Conservation (phyloP, 2,113 vertebrate genomes). For the Forbesichthys papilliferus region DNA sequence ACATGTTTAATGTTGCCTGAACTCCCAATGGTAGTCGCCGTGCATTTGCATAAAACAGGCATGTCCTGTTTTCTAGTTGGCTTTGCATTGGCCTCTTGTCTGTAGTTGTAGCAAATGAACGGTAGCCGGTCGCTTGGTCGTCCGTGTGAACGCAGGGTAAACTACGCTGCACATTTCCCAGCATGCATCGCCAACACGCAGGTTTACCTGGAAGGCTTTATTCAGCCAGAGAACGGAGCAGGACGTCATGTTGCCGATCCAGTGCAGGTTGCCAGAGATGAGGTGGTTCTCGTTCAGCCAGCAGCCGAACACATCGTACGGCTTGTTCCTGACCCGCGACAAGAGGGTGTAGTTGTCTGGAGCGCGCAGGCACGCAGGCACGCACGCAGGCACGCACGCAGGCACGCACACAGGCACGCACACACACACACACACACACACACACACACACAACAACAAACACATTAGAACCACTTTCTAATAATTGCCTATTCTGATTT, state of each 20-base stretch:
- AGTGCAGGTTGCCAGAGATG: conserved; percentile 95
- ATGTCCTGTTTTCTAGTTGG: too few relatives aligned
- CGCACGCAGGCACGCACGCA: background rate
- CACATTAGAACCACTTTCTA: background rate
- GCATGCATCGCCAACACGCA: too few relatives aligned
- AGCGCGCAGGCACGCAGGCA: background rate
- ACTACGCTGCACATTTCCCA: too few relatives aligned
- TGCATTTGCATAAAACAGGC: too few relatives aligned
- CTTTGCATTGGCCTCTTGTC: too few relatives aligned
- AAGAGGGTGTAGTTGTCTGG: conserved; percentile 90
- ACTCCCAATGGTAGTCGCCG: too few relatives aligned
- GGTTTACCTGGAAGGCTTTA: conserved; percentile 92
- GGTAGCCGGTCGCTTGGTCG: too few relatives aligned
- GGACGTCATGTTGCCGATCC: conserved; percentile 93
- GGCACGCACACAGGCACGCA: background rate
- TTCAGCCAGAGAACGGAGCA: conserved; percentile 98
- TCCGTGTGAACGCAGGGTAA: too few relatives aligned
- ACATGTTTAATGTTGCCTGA: too few relatives aligned
- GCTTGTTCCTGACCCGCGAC: conserved; percentile 95
- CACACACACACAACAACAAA: background rate
- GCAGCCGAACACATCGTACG: conserved; percentile 96
- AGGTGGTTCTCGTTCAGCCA: conserved; percentile 96
- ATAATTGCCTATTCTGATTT: too few relatives aligned
- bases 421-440: too few relatives aligned
- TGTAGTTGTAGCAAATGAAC: too few relatives aligned